Evolutionary conservation across 2,797 vertebrate species (phyloP).

Genomic region (Aphelocoma californica): DNA sequence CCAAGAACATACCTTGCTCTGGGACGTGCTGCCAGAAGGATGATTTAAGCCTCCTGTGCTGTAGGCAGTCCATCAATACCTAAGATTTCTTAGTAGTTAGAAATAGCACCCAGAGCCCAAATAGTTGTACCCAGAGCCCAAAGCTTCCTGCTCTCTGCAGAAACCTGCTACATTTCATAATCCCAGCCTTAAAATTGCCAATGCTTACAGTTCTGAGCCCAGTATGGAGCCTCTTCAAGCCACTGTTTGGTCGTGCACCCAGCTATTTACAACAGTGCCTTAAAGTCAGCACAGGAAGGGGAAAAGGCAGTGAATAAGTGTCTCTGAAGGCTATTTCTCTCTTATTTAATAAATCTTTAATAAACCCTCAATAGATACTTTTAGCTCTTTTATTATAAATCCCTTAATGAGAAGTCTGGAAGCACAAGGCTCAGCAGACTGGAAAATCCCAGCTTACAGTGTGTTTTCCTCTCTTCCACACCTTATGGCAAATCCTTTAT

Average conservation of each 20-base stretch:
- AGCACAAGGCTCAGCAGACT: not conserved
- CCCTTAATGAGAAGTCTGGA: not conserved
- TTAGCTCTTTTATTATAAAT: not conserved
- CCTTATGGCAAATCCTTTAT: not conserved
- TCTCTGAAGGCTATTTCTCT: not conserved
- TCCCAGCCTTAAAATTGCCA: not conserved
- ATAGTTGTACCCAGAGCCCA: not conserved
- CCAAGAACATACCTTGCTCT: not conserved
- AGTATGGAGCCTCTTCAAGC: not conserved
- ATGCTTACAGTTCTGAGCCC: not conserved
- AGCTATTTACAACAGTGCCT: not conserved
- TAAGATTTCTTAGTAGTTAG: not conserved
- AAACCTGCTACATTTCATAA: not conserved
- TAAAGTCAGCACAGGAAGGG: not conserved
- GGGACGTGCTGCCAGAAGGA: not conserved
- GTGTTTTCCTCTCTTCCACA: not conserved
- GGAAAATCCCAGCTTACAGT: not conserved
- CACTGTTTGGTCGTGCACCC: accelerated
- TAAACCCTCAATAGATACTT: not conserved
- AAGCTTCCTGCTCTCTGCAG: not conserved
- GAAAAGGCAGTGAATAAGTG: not conserved
- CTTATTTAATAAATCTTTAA: not conserved
- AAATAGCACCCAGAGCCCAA: not conserved
- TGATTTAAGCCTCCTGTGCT: not conserved
- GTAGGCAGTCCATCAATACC: not conserved